A percentile compares a stretch with the other conserved stretches of the same genome.
Conservation (phyloP, 2,113 vertebrate species). For the Mohoua ochrocephala region DNA sequence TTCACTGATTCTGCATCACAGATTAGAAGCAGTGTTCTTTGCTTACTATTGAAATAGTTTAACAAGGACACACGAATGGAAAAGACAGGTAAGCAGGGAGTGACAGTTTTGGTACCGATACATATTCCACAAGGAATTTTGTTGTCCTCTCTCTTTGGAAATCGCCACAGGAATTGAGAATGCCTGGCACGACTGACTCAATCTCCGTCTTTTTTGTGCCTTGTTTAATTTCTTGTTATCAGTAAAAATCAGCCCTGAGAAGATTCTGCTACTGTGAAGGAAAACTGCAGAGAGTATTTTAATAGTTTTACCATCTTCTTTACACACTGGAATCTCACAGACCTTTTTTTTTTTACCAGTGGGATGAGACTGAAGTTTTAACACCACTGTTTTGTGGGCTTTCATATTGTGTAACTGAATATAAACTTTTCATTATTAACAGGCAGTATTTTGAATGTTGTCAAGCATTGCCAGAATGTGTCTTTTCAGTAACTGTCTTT, state of each 20-base stretch:
- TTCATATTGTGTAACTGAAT: neutral
- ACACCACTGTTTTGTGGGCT: neutral
- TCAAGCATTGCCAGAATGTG: neutral
- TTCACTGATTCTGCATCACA: neutral
- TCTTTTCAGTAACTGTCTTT: neutral
- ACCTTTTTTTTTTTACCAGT: neutral
- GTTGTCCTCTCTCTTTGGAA: neutral
- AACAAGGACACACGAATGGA: fast-evolving
- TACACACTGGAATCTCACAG: neutral
- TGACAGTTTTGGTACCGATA: neutral
- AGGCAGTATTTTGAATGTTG: neutral
- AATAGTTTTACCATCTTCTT: neutral
- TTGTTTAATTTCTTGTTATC: neutral
- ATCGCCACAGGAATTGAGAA: neutral
- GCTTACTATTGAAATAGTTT: neutral
- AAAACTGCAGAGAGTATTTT: neutral
- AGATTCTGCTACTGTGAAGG: neutral
- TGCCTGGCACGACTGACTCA: neutral
- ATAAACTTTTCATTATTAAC: neutral
- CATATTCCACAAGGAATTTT: neutral
- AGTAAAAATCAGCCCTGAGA: neutral
- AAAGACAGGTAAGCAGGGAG: neutral
- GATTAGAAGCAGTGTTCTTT: neutral
- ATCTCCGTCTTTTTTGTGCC: neutral
- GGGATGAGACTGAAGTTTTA: neutral